Conservation (phyloP, 2,113 vertebrate genomes). For the Accipiter cooperii region DNA sequence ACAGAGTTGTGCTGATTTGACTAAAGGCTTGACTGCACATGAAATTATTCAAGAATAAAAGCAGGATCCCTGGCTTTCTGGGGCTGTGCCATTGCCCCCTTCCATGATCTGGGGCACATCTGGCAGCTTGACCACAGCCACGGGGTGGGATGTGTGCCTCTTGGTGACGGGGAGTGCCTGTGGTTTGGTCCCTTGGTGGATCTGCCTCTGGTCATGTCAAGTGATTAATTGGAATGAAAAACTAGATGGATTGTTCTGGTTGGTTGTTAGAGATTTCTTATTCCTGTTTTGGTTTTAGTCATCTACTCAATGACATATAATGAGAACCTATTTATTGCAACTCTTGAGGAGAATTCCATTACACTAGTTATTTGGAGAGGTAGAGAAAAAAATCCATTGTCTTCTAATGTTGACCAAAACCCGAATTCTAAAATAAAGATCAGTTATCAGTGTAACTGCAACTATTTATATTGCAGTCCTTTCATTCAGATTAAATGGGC, state of each 20-base stretch:
- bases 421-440: background rate
- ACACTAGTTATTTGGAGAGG: background rate
- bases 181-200: background rate
- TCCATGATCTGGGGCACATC: background rate
- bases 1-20: slow-evolving; percentile 11
- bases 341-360: background rate
- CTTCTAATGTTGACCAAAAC: background rate
- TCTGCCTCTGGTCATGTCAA: background rate
- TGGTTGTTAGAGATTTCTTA: background rate
- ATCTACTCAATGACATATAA: background rate
- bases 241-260: background rate
- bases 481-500: background rate
- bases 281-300: background rate
- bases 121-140: background rate
- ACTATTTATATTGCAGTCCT: background rate
- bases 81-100: background rate
- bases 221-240: background rate
- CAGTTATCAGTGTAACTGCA: background rate
- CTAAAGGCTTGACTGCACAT: background rate
- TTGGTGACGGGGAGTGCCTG: background rate
- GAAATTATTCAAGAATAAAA: slow-evolving; percentile 38
- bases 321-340: background rate
- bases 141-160: background rate
- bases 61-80: background rate
- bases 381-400: background rate